phyloP scores from a whole-genome alignment of 2,888 invertebrate species.

The Rhopalosiphum nymphaeae region DNA sequence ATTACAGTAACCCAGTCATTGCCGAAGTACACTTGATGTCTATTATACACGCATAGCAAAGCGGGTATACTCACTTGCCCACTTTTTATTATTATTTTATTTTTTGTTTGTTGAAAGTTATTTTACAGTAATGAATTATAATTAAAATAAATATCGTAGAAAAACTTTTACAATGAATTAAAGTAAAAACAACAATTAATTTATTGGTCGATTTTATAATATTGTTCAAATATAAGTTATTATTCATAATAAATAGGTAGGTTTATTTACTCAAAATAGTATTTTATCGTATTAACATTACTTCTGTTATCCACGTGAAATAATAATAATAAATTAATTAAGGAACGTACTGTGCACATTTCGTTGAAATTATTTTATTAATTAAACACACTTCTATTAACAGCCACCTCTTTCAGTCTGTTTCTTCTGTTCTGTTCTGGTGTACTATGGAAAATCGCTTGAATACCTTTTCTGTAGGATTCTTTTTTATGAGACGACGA shows the following conservation, averaged over 20 bases:
- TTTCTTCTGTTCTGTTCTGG: not conserved
- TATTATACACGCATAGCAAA: no score
- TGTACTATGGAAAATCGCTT: not conserved
- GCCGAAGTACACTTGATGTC: not conserved
- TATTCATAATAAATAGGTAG: not conserved
- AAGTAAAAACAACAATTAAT: not conserved
- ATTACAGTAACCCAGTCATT: not conserved
- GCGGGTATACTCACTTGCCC: not conserved
- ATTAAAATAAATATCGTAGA: no score
- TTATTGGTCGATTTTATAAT: not conserved
- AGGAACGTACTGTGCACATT: not conserved
- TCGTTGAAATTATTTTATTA: not conserved
- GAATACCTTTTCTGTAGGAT: not conserved
- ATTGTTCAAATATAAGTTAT: not conserved
- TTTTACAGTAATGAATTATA: not conserved
- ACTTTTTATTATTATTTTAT: not conserved
- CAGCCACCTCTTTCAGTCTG: not conserved
- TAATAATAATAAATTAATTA: not conserved
- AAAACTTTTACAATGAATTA: no score
- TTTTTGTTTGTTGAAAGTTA: not conserved
- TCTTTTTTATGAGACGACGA: not conserved
- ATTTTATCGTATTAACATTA: not conserved
- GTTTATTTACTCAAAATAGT: not conserved
- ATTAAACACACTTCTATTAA: not conserved
- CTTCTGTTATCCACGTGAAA: not conserved